phyloP scores from a whole-genome alignment of 92 coral and sea anemone genomes.

The Virgularia gustaviana region DNA sequence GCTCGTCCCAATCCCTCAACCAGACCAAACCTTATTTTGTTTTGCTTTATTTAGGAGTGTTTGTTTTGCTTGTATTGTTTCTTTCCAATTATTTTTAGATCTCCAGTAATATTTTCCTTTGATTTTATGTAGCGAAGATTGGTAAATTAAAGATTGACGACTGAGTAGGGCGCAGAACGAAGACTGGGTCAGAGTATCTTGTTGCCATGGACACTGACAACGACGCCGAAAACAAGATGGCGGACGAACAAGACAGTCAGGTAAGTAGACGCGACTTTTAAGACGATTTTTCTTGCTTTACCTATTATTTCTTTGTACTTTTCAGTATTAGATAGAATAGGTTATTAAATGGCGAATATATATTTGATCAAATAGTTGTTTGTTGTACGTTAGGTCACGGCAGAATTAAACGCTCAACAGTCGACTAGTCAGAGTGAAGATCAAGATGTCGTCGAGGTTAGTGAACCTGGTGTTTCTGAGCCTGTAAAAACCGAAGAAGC shows the following conservation, averaged over 20 bases:
- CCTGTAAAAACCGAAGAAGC: conserved; percentile 21
- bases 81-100: background rate
- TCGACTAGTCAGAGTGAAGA: background rate
- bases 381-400: background rate
- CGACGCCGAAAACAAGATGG: conserved; percentile 16
- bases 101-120: background rate
- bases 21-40: background rate
- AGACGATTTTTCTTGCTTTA: background rate
- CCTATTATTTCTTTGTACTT: background rate
- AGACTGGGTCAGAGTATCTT: no score
- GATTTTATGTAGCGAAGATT: background rate
- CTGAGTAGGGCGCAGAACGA: no score
- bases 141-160: no score
- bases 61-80: background rate
- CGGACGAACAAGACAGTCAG: conserved; percentile 9
- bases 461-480: conserved; percentile 9
- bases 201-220: background rate
- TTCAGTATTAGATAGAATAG: background rate
- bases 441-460: conserved; percentile 29
- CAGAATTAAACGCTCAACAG: background rate
- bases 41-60: background rate
- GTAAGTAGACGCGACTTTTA: background rate
- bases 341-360: background rate
- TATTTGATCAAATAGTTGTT: background rate
- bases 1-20: background rate